These are phyloP conservation scores for Parotia lawesii DNA, from an alignment of 2,113 vertebrate genomes.

Conservation along the genomic window DNA sequence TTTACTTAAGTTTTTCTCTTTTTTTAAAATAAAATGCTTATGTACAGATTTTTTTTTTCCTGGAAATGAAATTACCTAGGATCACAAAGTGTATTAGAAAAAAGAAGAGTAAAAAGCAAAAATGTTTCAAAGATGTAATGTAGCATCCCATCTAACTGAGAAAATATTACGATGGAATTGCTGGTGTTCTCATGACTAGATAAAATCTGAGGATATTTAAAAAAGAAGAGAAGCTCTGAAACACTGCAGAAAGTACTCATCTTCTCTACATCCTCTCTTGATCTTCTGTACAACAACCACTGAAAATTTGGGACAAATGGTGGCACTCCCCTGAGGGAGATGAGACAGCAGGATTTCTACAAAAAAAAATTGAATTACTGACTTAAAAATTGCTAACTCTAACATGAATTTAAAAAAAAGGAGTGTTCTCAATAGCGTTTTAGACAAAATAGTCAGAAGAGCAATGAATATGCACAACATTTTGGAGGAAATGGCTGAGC, in stretches of 20 bases:
- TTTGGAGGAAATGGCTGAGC: conserved; percentile 32
- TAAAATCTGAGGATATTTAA: not conserved
- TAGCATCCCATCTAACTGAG: not conserved
- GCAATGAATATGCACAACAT: conserved; percentile 13
- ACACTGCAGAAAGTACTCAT: not conserved
- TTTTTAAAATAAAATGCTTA: not conserved
- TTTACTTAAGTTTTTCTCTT: not conserved
- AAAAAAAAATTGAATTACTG: not conserved
- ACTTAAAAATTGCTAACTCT: not conserved
- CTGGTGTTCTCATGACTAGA: not conserved
- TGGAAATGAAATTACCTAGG: not conserved
- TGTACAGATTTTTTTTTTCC: not conserved
- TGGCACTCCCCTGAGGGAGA: not conserved
- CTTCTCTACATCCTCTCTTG: not conserved
- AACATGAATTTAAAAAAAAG: not conserved
- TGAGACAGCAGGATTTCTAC: not conserved
- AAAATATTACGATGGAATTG: not conserved
- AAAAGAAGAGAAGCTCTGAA: not conserved
- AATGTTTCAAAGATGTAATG: not conserved
- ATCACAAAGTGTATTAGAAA: not conserved
- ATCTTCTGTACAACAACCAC: not conserved
- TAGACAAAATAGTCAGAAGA: conserved; percentile 18
- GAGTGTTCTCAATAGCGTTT: not conserved
- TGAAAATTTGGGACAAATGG: not conserved
- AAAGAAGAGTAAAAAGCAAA: not conserved